A percentile compares a stretch with the other conserved stretches of the same genome.
Evolutionary conservation across 2,888 invertebrate species (phyloP).

Genomic region (Tiphia femorata): DNA sequence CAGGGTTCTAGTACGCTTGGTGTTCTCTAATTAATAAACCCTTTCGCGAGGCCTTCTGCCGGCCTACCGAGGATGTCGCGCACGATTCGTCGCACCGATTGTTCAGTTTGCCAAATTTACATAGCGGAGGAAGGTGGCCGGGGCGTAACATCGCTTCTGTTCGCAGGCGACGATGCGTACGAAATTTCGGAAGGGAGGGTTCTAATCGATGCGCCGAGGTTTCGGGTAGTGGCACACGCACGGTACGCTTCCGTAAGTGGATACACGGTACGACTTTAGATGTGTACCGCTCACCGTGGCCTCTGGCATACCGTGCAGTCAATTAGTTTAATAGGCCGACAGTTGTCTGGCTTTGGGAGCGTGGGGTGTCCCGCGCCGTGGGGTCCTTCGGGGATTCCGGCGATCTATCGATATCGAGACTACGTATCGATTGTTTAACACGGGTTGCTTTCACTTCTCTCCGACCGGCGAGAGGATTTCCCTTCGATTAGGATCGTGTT

Average conservation of each 20-base stretch:
- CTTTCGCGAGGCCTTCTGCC: too few relatives aligned
- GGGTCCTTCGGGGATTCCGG: conserved; percentile 44
- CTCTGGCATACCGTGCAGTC: conserved; percentile 63
- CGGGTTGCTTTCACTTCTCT: not conserved
- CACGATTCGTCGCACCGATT: not conserved
- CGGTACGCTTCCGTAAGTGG: conserved; percentile 8
- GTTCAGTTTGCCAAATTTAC: not conserved
- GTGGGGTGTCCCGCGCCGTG: conserved; percentile 36
- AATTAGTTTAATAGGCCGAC: conserved; percentile 68
- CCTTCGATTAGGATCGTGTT: too few relatives aligned
- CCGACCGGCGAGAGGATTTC: too few relatives aligned
- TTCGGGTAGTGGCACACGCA: conserved; percentile 2
- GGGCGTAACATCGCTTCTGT: conserved; percentile 25
- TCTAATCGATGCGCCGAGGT: conserved; percentile 37
- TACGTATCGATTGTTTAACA: too few relatives aligned
- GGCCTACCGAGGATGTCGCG: too few relatives aligned
- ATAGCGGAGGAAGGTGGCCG: not conserved
- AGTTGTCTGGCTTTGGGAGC: conserved; percentile 60
- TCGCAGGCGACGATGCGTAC: conserved; percentile 59
- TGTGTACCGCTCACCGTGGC: conserved; percentile 46
- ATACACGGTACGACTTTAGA: conserved; percentile 14
- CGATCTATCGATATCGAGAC: conserved; percentile 24
- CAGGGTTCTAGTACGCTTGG: too few relatives aligned
- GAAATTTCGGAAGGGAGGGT: conserved; percentile 51
- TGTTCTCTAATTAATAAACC: too few relatives aligned